phyloP scores from a whole-genome alignment of 2,888 invertebrate genomes.

The Cheilosia vulpina region DNA sequence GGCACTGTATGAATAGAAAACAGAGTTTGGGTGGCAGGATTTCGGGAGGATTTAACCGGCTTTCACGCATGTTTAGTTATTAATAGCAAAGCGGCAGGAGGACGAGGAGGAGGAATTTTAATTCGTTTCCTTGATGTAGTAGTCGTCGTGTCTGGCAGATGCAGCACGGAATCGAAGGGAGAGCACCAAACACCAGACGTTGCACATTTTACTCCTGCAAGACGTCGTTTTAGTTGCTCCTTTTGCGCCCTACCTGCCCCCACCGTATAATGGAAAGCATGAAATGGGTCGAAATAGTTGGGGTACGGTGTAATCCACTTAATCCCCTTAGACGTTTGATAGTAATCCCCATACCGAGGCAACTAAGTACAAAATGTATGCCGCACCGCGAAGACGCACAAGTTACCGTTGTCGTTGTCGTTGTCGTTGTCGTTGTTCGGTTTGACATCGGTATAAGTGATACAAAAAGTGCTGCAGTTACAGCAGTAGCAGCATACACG shows the following conservation, averaged over 20 bases:
- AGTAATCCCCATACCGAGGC: constrained; percentile 53
- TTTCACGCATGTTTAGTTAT: constrained; percentile 68
- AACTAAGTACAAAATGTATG: constrained; percentile 41
- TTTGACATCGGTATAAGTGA: constrained; percentile 28
- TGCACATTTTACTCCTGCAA: constrained; percentile 56
- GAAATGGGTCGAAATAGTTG: constrained; percentile 9
- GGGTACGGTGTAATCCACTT: constrained; percentile 22
- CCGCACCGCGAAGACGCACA: constrained; percentile 31
- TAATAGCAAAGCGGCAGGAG: constrained; percentile 31
- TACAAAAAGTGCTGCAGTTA: constrained; percentile 14
- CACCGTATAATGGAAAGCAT: not conserved
- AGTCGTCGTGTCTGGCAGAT: constrained; percentile 10
- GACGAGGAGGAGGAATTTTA: constrained; percentile 33
- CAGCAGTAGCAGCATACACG: constrained; percentile 14
- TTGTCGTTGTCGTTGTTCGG: constrained; percentile 7
- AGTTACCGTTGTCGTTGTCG: constrained; percentile 12
- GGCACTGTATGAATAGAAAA: constrained; percentile 2
- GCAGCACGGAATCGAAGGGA: constrained; percentile 18
- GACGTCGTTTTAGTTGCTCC: constrained; percentile 7
- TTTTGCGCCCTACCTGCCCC: not conserved
- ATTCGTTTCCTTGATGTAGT: constrained; percentile 34
- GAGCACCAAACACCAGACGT: constrained; percentile 11
- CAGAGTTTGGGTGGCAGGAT: constrained; percentile 13
- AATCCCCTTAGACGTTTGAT: constrained; percentile 62
- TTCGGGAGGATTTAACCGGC: constrained; percentile 50